A percentile compares a stretch with the other conserved stretches of the same genome.
These are phyloP conservation scores for Numenius phaeopus DNA, from an alignment of 2,797 vertebrate species.

Conservation along the genomic window DNA sequence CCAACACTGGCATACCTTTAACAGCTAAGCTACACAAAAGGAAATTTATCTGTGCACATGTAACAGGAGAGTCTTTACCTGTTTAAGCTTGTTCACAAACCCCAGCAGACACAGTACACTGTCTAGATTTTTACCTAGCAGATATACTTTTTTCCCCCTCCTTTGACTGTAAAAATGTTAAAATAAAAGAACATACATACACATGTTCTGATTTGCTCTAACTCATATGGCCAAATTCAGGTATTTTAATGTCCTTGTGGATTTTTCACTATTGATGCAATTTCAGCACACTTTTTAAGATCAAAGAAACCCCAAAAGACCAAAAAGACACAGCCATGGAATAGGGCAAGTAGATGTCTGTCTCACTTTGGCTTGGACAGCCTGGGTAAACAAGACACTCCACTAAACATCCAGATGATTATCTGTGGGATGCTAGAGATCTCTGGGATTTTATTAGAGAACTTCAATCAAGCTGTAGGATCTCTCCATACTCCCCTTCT, in stretches of 20 bases:
- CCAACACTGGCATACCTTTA: neutral
- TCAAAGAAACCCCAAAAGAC: neutral
- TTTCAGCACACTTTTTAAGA: neutral
- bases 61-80: conserved; percentile 2
- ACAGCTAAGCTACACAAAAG: neutral
- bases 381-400: neutral
- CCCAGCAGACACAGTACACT: neutral
- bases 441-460: neutral
- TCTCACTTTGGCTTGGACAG: neutral
- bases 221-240: neutral
- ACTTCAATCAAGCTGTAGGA: neutral
- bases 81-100: conserved; percentile 29
- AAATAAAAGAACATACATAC: neutral
- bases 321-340: neutral
- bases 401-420: neutral
- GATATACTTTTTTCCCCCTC: accelerated
- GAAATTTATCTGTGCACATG: neutral
- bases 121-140: neutral
- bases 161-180: neutral
- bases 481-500: neutral
- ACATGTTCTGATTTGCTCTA: neutral
- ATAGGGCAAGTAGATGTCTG: neutral
- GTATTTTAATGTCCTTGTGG: neutral
- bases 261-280: neutral
- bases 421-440: neutral